Percentiles rank a stretch among this genome's conserved stretches.
phyloP scores from a whole-genome alignment of 1,140 invertebrate genomes.

The Triops cancriformis region DNA sequence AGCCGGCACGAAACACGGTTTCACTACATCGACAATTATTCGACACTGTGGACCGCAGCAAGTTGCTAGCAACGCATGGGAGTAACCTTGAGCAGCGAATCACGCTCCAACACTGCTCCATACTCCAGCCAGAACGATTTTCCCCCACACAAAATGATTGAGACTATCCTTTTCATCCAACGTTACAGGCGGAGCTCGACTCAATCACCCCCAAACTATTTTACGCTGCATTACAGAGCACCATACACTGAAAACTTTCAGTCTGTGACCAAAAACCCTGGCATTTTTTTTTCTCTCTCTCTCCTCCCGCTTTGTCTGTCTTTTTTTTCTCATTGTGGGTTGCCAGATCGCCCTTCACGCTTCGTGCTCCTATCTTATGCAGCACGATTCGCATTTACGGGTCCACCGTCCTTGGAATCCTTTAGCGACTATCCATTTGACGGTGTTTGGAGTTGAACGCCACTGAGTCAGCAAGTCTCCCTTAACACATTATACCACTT shows the following conservation, averaged over 20 bases:
- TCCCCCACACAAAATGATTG: not conserved
- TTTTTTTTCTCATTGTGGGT: not conserved
- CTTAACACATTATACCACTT: not conserved
- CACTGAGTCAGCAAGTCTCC: not conserved
- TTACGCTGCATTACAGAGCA: not conserved
- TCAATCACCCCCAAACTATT: not conserved
- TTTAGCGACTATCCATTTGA: not conserved
- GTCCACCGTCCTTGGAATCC: not conserved
- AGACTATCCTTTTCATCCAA: not conserved
- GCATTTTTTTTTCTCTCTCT: not conserved
- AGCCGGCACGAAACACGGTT: not conserved
- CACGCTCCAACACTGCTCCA: not conserved
- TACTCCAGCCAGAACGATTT: not conserved
- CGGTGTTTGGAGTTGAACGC: not conserved
- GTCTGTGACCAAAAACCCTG: not conserved
- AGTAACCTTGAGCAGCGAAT: not conserved
- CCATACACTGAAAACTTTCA: not conserved
- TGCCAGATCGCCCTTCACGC: not conserved
- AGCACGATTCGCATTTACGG: not conserved
- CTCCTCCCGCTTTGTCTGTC: not conserved
- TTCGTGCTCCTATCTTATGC: not conserved
- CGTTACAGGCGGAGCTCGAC: not conserved
- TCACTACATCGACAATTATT: too few relatives aligned
- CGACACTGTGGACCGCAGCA: not conserved
- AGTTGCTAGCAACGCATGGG: not conserved